Conservation (phyloP, 1,140 invertebrate genomes). For the Babylonia areolata region DNA sequence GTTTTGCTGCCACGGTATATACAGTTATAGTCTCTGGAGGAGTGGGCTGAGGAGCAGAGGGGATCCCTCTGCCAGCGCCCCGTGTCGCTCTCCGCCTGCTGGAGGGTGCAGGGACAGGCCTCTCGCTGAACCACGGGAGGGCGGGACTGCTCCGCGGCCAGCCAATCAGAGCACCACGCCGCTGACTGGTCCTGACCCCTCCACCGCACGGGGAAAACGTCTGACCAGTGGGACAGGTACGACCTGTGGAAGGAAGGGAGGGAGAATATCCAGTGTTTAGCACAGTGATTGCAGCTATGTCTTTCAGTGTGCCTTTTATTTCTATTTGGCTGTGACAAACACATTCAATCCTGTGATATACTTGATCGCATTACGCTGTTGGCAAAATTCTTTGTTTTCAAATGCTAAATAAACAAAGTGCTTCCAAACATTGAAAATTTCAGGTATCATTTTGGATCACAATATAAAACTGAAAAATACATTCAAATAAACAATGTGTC, state of each 20-base stretch:
- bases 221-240: constrained; percentile 63
- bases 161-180: constrained; percentile 59
- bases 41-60: constrained; percentile 50
- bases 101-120: constrained; percentile 62
- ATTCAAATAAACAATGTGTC: too few species aligned
- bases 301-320: too few species aligned
- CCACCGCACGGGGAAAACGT: constrained; percentile 65
- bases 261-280: too few species aligned
- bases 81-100: constrained; percentile 62
- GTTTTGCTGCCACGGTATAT: constrained; percentile 56
- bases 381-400: too few species aligned
- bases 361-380: too few species aligned
- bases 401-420: too few species aligned
- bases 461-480: too few species aligned
- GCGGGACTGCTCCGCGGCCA: constrained; percentile 41
- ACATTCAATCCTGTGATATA: too few species aligned
- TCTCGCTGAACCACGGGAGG: constrained; percentile 25
- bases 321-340: too few species aligned
- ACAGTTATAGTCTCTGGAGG: constrained; percentile 53
- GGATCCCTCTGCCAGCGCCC: constrained; percentile 64
- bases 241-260: constrained; percentile 36
- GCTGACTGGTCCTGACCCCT: constrained; percentile 39
- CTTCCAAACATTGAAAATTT: too few species aligned
- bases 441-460: too few species aligned
- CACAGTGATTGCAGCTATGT: too few species aligned